A percentile compares a stretch with the other conserved stretches of the same genome.
Evolutionary conservation across 2,113 vertebrate genomes (phyloP).

Genomic region (Probosciger aterrimus): DNA sequence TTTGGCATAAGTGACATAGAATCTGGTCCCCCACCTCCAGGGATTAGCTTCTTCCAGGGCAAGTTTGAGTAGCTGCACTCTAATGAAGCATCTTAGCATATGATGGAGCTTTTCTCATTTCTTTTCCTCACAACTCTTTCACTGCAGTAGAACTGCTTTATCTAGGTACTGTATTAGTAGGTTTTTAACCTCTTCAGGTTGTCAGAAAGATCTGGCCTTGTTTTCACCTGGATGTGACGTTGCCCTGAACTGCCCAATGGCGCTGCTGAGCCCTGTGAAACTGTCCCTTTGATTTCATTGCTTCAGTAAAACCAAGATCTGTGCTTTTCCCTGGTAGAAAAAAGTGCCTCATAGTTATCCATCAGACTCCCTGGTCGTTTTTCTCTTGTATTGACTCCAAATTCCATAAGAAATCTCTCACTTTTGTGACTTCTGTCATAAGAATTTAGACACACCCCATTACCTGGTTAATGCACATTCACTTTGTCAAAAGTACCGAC

Average conservation of each 20-base stretch:
- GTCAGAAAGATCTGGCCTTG: neutral
- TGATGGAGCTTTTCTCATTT: neutral
- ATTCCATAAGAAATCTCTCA: neutral
- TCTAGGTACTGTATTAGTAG: neutral
- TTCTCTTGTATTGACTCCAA: neutral
- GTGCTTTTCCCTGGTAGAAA: neutral
- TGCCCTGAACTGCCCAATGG: neutral
- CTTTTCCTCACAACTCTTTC: neutral
- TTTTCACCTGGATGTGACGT: neutral
- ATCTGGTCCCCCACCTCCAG: neutral
- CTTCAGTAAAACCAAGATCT: neutral
- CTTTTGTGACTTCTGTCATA: neutral
- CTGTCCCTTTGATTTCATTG: neutral
- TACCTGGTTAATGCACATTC: conserved; percentile 50
- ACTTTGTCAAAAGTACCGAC: neutral
- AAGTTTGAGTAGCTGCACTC: conserved; percentile 1
- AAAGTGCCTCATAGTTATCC: neutral
- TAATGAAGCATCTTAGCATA: neutral
- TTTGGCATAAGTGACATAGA: neutral
- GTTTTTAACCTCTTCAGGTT: neutral
- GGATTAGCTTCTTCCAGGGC: conserved; percentile 1
- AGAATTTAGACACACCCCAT: neutral
- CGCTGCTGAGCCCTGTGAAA: neutral
- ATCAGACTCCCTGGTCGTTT: neutral
- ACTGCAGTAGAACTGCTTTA: neutral